phyloP scores from a whole-genome alignment of 2,888 invertebrate genomes.

The Elaeidobius kamerunicus region DNA sequence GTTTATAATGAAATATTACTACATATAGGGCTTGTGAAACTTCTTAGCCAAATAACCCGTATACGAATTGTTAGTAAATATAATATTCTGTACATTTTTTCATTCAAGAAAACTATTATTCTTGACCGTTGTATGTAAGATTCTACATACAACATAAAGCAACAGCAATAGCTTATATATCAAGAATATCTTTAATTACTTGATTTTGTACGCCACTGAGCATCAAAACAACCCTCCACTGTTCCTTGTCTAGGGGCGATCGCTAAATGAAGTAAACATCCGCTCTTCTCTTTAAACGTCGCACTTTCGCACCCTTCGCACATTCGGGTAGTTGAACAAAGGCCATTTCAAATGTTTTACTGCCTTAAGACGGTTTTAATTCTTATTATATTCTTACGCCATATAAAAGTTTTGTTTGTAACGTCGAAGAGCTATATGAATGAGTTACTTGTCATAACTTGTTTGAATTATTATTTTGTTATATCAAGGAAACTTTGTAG shows the following conservation, averaged over 20 bases:
- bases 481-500: neutral
- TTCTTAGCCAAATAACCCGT: no score
- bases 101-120: no score
- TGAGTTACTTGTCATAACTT: neutral
- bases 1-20: no score
- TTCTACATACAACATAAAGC: no score
- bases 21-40: no score
- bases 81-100: no score
- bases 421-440: neutral
- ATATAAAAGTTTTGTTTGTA: slow-evolving; percentile 10
- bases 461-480: neutral
- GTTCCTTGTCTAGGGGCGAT: slow-evolving; percentile 17
- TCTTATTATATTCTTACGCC: neutral
- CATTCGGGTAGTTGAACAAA: slow-evolving; percentile 10
- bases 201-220: slow-evolving; percentile 21
- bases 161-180: no score
- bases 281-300: slow-evolving; percentile 20
- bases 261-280: slow-evolving; percentile 24
- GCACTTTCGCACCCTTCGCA: slow-evolving; percentile 19
- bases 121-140: no score
- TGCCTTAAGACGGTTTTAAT: slow-evolving; percentile 8
- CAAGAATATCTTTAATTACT: no score
- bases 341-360: slow-evolving; percentile 9
- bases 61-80: no score
- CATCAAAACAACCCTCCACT: slow-evolving; percentile 12